A percentile compares a stretch with the other conserved stretches of the same genome.
These are phyloP conservation scores for Tolmerus cingulatus DNA, from an alignment of 2,888 invertebrate genomes.

Conservation along the genomic window DNA sequence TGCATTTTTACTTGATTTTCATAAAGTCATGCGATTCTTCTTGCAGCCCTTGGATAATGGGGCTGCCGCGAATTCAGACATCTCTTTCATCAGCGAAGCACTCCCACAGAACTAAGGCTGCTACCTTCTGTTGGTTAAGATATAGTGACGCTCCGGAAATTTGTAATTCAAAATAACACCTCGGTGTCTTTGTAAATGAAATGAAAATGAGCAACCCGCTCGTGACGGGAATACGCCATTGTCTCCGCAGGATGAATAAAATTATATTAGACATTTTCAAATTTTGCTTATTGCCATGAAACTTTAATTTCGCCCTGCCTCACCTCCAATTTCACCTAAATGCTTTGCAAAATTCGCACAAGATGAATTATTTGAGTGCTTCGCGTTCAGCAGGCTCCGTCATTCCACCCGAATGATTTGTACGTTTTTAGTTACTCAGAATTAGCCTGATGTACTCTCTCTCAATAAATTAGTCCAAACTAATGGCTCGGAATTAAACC, in stretches of 20 bases:
- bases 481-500: no score
- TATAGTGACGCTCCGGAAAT: not conserved
- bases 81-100: not conserved
- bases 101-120: not conserved
- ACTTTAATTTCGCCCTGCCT: not conserved
- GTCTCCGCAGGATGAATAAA: not conserved
- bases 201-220: constrained; percentile 6
- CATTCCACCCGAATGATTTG: not conserved
- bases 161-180: constrained; percentile 21
- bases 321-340: not conserved
- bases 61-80: not conserved
- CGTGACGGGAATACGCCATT: constrained; percentile 4
- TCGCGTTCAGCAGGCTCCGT: not conserved
- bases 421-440: not conserved
- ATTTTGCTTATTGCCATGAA: not conserved
- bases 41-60: not conserved
- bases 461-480: no score
- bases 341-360: not conserved
- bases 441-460: no score
- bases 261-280: not conserved
- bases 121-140: not conserved
- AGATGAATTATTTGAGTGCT: not conserved
- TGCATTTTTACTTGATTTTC: constrained; percentile 21
- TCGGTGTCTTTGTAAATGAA: constrained; percentile 1
- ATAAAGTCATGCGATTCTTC: not conserved